Conservation (phyloP, 1,140 invertebrate genomes). For the Lucilia sericata region DNA sequence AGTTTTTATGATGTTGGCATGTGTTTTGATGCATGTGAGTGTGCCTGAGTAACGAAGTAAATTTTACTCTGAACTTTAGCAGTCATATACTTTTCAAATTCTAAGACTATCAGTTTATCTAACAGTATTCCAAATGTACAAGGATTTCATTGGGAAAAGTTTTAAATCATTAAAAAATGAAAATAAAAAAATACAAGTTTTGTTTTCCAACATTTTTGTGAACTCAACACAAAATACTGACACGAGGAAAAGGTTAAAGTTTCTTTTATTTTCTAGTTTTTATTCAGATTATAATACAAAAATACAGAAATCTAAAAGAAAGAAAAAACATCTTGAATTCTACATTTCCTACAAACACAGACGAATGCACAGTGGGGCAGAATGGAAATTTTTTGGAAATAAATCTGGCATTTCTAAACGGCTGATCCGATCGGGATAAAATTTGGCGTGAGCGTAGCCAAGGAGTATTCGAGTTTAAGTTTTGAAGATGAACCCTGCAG, state of each 20-base stretch:
- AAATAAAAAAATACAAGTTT: background rate
- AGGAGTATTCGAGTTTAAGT: too few species aligned
- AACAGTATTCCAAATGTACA: conserved; percentile 20
- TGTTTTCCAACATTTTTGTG: background rate
- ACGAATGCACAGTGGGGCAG: too few species aligned
- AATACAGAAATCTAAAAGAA: background rate
- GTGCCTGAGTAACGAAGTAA: background rate
- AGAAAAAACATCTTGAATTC: background rate
- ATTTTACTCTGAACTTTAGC: background rate
- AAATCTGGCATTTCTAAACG: too few species aligned
- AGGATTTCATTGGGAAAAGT: background rate
- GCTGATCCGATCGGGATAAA: too few species aligned
- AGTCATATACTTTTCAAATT: background rate
- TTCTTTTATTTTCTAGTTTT: background rate
- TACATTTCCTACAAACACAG: background rate
- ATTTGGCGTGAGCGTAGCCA: too few species aligned
- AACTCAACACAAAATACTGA: background rate
- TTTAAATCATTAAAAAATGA: background rate
- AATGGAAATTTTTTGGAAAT: too few species aligned
- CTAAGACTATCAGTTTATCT: conserved; percentile 10
- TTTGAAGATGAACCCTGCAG: too few species aligned
- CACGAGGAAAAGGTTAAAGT: conserved; percentile 25
- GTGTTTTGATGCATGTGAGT: background rate
- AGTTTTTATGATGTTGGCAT: background rate
- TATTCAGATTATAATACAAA: conserved; percentile 27